These are phyloP conservation scores for Cryptotis parvus DNA, from an alignment of 2,113 vertebrate species.

Conservation along the genomic window DNA sequence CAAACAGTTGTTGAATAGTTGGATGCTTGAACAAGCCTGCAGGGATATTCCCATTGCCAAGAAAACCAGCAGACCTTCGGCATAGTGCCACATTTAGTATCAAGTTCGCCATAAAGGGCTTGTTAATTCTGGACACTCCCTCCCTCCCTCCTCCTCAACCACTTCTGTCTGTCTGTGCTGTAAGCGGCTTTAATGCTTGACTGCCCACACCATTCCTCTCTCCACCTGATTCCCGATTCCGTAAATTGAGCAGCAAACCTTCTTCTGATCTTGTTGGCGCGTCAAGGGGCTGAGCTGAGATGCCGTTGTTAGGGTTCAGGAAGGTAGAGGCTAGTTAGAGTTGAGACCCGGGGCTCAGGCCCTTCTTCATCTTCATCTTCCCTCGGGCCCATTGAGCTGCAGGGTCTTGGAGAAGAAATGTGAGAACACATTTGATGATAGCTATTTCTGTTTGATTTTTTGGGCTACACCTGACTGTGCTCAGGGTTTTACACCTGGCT, in stretches of 20 bases:
- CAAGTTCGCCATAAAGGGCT: constrained; percentile 66
- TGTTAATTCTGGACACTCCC: constrained; percentile 73
- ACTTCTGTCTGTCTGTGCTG: constrained; percentile 66
- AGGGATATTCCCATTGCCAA: constrained; percentile 57
- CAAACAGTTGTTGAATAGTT: neutral
- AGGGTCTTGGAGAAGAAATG: neutral
- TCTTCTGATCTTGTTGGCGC: neutral
- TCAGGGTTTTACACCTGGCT: too few species aligned
- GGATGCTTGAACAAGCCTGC: constrained; percentile 26
- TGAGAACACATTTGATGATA: neutral
- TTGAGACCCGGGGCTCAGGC: neutral
- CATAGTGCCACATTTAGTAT: constrained; percentile 75
- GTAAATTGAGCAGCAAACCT: constrained; percentile 45
- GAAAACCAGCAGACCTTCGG: constrained; percentile 56
- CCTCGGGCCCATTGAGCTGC: neutral
- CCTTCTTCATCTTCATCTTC: neutral
- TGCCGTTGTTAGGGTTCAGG: neutral
- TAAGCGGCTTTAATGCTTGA: constrained; percentile 78
- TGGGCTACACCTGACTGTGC: too few species aligned
- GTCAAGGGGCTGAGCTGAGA: neutral
- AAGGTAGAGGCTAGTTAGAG: neutral
- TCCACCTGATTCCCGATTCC: constrained; percentile 25
- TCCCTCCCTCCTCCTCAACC: constrained; percentile 57
- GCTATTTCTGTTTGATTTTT: neutral
- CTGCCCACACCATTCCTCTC: neutral